Percentiles rank a stretch among this genome's conserved stretches.
Evolutionary conservation across 2,888 invertebrate species (phyloP).

Genomic region (Trissolcus japonicus): DNA sequence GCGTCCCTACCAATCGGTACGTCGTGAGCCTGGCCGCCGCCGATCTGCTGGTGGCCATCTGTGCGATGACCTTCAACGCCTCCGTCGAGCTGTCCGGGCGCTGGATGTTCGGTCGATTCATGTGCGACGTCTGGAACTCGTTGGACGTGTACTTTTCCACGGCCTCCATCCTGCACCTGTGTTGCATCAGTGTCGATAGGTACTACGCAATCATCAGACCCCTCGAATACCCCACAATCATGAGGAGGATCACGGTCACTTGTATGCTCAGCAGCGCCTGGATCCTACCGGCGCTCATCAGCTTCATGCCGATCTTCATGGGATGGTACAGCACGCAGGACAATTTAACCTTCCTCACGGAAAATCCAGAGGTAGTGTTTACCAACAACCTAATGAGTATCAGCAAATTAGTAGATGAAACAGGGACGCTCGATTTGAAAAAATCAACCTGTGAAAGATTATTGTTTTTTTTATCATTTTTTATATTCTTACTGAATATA

Average conservation of each 20-base stretch:
- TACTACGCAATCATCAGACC: conserved; percentile 94
- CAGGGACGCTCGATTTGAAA: too few relatives aligned
- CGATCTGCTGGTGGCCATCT: conserved; percentile 93
- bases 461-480: too few relatives aligned
- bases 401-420: background rate
- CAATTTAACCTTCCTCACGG: conserved; percentile 78
- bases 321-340: conserved; percentile 83
- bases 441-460: too few relatives aligned
- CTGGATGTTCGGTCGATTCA: conserved; percentile 92
- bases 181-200: conserved; percentile 95
- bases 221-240: conserved; percentile 93
- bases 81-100: conserved; percentile 87
- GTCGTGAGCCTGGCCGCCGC: conserved; percentile 96
- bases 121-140: conserved; percentile 97
- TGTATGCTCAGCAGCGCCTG: conserved; percentile 78
- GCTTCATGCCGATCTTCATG: conserved; percentile 81
- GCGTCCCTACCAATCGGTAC: conserved; percentile 94
- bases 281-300: conserved; percentile 80
- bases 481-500: too few relatives aligned
- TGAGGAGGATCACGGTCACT: conserved; percentile 86
- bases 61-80: conserved; percentile 95
- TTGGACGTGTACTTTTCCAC: conserved; percentile 95
- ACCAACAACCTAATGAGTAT: background rate
- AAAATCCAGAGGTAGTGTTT: conserved; percentile 80
- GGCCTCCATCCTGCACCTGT: conserved; percentile 93